Percentiles rank a stretch among this genome's conserved stretches.
phyloP scores from a whole-genome alignment of 2,113 vertebrate species.

The Toxotes jaculatrix region DNA sequence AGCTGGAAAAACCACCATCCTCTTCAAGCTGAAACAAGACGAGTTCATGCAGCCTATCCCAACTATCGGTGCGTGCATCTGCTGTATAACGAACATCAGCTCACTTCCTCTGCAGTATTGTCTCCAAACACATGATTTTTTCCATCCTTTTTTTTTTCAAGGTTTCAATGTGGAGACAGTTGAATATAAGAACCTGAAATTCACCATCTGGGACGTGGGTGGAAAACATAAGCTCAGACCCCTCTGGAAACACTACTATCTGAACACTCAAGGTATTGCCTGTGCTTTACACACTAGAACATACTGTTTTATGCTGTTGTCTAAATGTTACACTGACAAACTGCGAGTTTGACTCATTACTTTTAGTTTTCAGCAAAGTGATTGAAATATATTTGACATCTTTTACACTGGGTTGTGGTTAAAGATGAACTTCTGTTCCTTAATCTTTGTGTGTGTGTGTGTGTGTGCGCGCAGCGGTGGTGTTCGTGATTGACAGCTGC shows the following conservation, averaged over 20 bases:
- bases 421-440: background rate
- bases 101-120: too few species aligned
- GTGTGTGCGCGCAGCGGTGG: constrained; percentile 86
- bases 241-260: constrained; percentile 99
- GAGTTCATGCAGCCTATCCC: constrained; percentile 99
- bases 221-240: constrained; percentile 98
- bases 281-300: background rate
- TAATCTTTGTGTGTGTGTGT: background rate
- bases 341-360: background rate
- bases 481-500: constrained; percentile 98
- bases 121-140: background rate
- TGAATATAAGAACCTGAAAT: constrained; percentile 99
- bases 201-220: constrained; percentile 99
- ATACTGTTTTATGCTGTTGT: background rate
- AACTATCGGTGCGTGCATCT: constrained; percentile 89
- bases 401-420: background rate
- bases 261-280: constrained; percentile 95
- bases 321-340: background rate
- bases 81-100: rapidly evolving
- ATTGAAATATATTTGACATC: too few species aligned
- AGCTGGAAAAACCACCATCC: constrained; percentile 98
- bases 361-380: too few species aligned
- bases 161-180: constrained; percentile 99
- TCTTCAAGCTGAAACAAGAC: constrained; percentile 98
- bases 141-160: constrained; percentile 47